A percentile compares a stretch with the other conserved stretches of the same genome.
Conservation (phyloP, 1,140 invertebrate genomes). For the Bombus vancouverensis region DNA sequence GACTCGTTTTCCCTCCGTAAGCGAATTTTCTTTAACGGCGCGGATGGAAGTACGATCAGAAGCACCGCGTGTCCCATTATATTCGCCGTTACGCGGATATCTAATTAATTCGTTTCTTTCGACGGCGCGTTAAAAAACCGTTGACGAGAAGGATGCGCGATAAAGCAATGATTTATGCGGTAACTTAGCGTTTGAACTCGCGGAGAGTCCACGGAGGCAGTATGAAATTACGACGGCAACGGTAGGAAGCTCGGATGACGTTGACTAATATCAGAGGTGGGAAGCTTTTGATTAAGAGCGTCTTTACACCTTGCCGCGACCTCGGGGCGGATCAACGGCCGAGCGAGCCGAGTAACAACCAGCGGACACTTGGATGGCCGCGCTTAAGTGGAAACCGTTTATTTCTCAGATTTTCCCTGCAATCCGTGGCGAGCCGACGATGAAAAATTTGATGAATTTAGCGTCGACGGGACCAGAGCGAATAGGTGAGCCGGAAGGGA, state of each 20-base stretch:
- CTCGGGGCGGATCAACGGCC: slow-evolving; percentile 25
- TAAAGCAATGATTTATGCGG: slow-evolving; percentile 52
- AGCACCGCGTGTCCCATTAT: too few relatives aligned
- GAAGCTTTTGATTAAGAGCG: slow-evolving; percentile 53
- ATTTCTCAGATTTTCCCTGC: neutral
- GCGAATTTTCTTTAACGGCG: too few relatives aligned
- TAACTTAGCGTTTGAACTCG: slow-evolving; percentile 18
- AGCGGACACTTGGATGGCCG: neutral
- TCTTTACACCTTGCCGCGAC: slow-evolving; percentile 44
- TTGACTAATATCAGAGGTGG: slow-evolving; percentile 51
- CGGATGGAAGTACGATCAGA: too few relatives aligned
- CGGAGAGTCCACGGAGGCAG: slow-evolving; percentile 13
- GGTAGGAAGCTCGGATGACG: slow-evolving; percentile 40
- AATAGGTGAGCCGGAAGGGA: neutral
- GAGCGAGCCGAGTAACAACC: neutral
- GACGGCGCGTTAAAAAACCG: slow-evolving; percentile 9
- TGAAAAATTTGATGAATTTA: neutral
- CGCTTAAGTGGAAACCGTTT: neutral
- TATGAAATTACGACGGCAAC: slow-evolving; percentile 50
- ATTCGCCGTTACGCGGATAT: neutral
- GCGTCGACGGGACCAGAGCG: neutral
- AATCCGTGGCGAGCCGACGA: too few relatives aligned
- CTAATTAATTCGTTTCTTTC: slow-evolving; percentile 45
- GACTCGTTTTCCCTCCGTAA: too few relatives aligned
- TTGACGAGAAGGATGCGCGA: slow-evolving; percentile 32